Evolutionary conservation across 2,888 invertebrate genomes (phyloP), one percentile per base, ranked within the genome.

Genomic region (Sialis lutaria): DNA sequence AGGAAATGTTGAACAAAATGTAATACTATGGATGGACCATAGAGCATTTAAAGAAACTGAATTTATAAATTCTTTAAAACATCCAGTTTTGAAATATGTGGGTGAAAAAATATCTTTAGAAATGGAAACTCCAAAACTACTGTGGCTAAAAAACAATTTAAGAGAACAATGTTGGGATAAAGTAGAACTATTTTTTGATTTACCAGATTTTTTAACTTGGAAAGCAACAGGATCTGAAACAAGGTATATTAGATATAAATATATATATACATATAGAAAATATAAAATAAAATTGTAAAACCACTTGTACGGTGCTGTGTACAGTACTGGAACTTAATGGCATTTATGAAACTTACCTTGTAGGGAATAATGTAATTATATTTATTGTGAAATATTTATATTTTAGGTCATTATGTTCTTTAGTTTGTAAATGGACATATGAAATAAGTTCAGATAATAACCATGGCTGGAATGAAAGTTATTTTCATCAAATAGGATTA

Each of bases 341-440:
- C 30, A 13, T 5, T 42, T 31, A 32, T 5, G 10, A 40, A 10
- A 40, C 4, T 40, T 8, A 4, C 2, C 2, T 10, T 34, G 22
- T 30, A 42, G 3, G 10, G 6, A 22, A 12, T n/a, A 6, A 42
- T 6, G n/a, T 8, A 10, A 40, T 8, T 10, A 8, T 7, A 40
- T n/a, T 40, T 40, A 22, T 22, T 22, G 22, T 22, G 22, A 22
- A 22, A 22, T 22, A 22, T 22, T 22, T 22, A 22, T 22, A n/a
- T 62, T 61, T 48, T 52, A 82, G 93, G 58, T 96, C 95, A 0
- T 64, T 91, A 9, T 96, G 95, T 64, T 91, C 92, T 5, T 70
- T 91, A 48, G 87, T 88, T 4, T 95, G 95, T 61, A 96, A 96
- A 67, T 95, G 95, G 93, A 86, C 86, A 53, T 93, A 82, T 61